phyloP scores from a whole-genome alignment of 2,888 invertebrate genomes.

The Catocala sponsa region DNA sequence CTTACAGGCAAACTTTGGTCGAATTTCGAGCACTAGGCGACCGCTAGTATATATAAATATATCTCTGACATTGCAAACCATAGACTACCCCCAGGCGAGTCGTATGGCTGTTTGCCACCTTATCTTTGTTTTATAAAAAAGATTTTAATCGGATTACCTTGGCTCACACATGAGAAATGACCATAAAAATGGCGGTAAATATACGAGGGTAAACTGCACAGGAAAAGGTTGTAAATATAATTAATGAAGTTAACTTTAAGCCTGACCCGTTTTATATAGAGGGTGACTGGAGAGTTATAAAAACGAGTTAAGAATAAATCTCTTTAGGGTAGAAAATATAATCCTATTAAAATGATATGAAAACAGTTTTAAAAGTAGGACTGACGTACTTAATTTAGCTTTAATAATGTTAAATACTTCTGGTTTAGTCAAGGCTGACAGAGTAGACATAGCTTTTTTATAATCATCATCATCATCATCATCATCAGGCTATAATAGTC shows the following conservation, averaged over 20 bases:
- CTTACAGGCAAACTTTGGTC: no score
- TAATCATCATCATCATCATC: no score
- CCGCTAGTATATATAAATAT: no score
- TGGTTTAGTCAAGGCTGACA: no score
- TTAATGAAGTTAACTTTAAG: constrained; percentile 31
- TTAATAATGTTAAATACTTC: background rate
- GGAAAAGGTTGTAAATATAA: constrained; percentile 32
- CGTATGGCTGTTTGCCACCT: no score
- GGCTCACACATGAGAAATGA: no score
- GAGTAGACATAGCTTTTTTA: no score
- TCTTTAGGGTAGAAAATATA: constrained; percentile 8
- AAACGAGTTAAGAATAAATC: constrained; percentile 21
- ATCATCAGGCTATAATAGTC: no score
- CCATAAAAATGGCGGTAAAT: background rate
- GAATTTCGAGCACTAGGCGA: no score
- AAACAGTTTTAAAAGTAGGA: constrained; percentile 7
- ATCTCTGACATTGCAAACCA: no score
- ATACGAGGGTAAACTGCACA: constrained; percentile 5
- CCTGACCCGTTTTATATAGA: constrained; percentile 27
- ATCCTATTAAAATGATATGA: constrained; percentile 14
- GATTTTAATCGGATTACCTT: background rate
- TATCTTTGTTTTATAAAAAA: no score
- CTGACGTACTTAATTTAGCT: background rate
- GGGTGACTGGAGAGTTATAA: constrained; percentile 27
- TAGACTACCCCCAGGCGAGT: no score